These are phyloP conservation scores for Rhingia campestris DNA, from an alignment of 2,888 invertebrate species.

Conservation along the genomic window DNA sequence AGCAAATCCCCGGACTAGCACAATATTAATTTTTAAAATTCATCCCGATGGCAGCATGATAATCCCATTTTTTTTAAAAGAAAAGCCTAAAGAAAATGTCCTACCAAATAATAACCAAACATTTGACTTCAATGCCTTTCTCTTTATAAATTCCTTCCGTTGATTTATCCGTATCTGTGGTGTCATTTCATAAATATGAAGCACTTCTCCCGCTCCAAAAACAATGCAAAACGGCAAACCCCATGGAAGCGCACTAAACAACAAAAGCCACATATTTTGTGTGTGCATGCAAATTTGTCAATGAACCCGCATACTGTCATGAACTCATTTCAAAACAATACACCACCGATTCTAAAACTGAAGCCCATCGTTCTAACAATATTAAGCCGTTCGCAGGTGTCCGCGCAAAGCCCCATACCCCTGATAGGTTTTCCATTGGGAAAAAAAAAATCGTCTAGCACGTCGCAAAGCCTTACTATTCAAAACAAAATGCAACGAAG, in stretches of 20 bases:
- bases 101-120: too few relatives aligned
- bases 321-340: slow-evolving; percentile 53
- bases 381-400: slow-evolving; percentile 44
- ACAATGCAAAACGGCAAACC: neutral
- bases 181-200: too few relatives aligned
- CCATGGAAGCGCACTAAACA: neutral
- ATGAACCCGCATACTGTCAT: slow-evolving; percentile 56
- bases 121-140: too few relatives aligned
- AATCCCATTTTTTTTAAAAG: too few relatives aligned
- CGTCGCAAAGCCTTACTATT: slow-evolving; percentile 65
- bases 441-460: slow-evolving; percentile 60
- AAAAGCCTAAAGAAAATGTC: too few relatives aligned
- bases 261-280: slow-evolving; percentile 6
- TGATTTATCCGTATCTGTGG: too few relatives aligned
- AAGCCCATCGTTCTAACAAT: slow-evolving; percentile 66
- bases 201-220: neutral
- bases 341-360: slow-evolving; percentile 41
- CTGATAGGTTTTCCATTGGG: neutral
- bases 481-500: slow-evolving; percentile 25
- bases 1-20: too few relatives aligned
- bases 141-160: too few relatives aligned
- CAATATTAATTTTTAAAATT: too few relatives aligned
- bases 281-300: slow-evolving; percentile 46
- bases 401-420: slow-evolving; percentile 22
- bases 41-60: too few relatives aligned